Base-by-base conservation (phyloP, 1,140 invertebrate genomes). In the Drosophila watanabei region DNA sequence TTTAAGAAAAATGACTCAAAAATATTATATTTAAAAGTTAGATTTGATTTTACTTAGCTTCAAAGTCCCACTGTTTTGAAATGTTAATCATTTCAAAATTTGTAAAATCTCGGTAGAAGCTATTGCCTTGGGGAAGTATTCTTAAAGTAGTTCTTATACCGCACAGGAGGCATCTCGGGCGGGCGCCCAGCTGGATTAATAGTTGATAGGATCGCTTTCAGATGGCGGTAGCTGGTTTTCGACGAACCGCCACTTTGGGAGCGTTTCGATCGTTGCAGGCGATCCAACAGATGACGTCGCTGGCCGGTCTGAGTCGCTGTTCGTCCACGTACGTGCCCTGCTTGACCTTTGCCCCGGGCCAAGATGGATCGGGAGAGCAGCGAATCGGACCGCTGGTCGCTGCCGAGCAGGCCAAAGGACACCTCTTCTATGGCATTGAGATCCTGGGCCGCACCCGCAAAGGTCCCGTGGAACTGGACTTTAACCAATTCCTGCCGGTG, bases 381-480 rank as follows among this genome's bases (percentile, higher is more conserved):
- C 48, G 18, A 0, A 52, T 89, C 2, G 78, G 60, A 9, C 14
- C 64, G 2, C 39, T 88, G 2, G 43, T 79, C 1, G 41, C 18
- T 0, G 48, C 48, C 4, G 49, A 48, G 2, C 78, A 68, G 4
- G 32, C 20, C 0, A 13, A 20, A 2, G 5, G 33, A 1, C 51
- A 68, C 14, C 64, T 90, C 79, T 90, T 75, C 60, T 90, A 82
- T 52, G 87, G 79, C 32, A 72, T 90, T 30, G 86, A 90, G 56
- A 16, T 90, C 9, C 48, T 61, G 16, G 58, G 58, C 14, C 39
- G 20, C 0, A 1, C 24, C 7, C 0, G n/a, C 0, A 37, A 32
- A 2, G 24, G 14, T 0, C 35, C 48, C 6, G 18, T 51, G 11
- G 33, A 32, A 5, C 11, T 90, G 37, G 69, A 90, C 63, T 90